Percentiles rank a stretch among this genome's conserved stretches.
Evolutionary conservation across 2,113 vertebrate species (phyloP).

Genomic region (Regulus satrapa): DNA sequence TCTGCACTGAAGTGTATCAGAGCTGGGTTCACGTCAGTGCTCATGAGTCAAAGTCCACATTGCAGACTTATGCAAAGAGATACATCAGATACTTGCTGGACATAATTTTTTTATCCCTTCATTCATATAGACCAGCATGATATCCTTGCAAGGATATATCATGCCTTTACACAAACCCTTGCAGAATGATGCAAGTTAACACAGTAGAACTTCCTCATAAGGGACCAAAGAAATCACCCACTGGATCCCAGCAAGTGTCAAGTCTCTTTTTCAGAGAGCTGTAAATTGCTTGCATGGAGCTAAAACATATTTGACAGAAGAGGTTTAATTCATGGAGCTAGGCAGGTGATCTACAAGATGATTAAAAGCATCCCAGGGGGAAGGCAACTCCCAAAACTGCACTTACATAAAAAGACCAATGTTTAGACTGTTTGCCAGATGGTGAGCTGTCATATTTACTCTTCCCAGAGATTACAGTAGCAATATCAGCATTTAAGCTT

Average conservation of each 20-base stretch:
- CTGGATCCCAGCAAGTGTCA: background rate
- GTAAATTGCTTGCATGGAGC: background rate
- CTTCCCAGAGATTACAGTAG: constrained; percentile 15
- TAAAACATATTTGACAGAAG: background rate
- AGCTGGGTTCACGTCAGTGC: background rate
- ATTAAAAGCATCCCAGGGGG: constrained; percentile 29
- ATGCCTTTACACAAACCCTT: background rate
- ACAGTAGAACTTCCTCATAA: background rate
- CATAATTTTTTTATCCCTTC: background rate
- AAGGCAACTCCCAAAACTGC: background rate
- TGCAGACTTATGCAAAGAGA: background rate
- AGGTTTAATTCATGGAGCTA: constrained; percentile 31
- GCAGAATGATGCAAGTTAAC: background rate
- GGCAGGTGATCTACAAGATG: constrained; percentile 34
- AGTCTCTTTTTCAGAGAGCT: background rate
- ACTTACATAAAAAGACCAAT: constrained; percentile 32
- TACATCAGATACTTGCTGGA: background rate
- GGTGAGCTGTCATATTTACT: constrained; percentile 47
- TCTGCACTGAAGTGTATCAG: background rate
- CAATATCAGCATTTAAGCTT: constrained; percentile 40
- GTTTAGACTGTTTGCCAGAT: constrained; percentile 42
- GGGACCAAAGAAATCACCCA: background rate
- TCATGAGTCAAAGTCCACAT: fast-evolving
- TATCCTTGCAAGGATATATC: background rate
- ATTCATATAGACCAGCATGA: background rate